phyloP scores from a whole-genome alignment of 2,113 vertebrate species.

The Toxotes jaculatrix region DNA sequence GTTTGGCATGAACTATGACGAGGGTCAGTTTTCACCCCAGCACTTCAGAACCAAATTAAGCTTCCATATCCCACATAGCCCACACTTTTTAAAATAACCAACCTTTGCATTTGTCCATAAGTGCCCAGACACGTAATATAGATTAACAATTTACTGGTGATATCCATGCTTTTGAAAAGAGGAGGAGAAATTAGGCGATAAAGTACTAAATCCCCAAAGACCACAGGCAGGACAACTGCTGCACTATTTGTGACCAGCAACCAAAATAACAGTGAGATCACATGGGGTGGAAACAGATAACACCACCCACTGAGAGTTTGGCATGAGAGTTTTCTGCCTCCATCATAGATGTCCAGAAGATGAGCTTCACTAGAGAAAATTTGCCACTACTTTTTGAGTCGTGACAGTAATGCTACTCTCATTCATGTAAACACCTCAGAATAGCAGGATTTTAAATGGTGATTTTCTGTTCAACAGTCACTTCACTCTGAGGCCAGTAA shows the following conservation, averaged over 20 bases:
- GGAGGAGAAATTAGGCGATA: slow-evolving; percentile 40
- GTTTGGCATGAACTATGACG: slow-evolving; percentile 9
- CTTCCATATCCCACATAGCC: background rate
- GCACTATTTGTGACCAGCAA: slow-evolving; percentile 77
- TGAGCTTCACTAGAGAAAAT: slow-evolving; percentile 18
- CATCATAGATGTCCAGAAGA: slow-evolving; percentile 30
- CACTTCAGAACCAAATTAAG: background rate
- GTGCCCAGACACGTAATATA: background rate
- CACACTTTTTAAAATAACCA: background rate
- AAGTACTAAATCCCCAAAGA: slow-evolving; percentile 47
- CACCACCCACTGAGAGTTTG: slow-evolving; percentile 34
- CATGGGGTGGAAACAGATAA: slow-evolving; percentile 53
- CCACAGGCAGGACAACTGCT: slow-evolving; percentile 68
- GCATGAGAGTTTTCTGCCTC: slow-evolving; percentile 27
- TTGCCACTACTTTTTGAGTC: background rate
- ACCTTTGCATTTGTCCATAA: background rate
- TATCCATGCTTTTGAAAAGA: slow-evolving; percentile 8
- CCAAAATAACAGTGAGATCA: slow-evolving; percentile 74
- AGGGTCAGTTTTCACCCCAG: slow-evolving; percentile 41
- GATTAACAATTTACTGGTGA: background rate
- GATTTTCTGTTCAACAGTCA: background rate
- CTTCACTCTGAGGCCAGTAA: background rate
- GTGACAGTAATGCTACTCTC: slow-evolving; percentile 7
- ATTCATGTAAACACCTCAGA: background rate
- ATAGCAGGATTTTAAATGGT: background rate